Evolutionary conservation across 2,113 vertebrate species (phyloP).

Genomic region (Scomber scombrus): DNA sequence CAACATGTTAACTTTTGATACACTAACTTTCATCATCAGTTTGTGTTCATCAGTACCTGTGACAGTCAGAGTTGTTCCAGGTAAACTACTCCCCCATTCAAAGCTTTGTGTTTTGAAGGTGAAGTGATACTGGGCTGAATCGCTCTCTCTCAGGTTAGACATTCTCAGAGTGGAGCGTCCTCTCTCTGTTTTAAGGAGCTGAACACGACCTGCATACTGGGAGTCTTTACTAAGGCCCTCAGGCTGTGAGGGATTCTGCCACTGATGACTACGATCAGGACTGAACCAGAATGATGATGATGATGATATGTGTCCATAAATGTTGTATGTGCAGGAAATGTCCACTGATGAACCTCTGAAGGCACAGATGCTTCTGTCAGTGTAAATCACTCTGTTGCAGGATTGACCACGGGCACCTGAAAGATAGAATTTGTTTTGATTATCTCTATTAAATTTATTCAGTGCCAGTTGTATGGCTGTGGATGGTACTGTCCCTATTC

Average conservation of each 20-base stretch:
- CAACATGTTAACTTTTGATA: too few species aligned
- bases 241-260: not conserved
- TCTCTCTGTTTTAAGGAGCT: accelerated
- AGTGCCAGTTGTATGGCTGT: too few species aligned
- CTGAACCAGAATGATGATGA: constrained; percentile 11
- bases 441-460: too few species aligned
- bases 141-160: constrained; percentile 13
- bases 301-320: accelerated
- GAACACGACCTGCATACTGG: not conserved
- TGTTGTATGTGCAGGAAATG: constrained; percentile 3
- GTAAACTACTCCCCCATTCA: constrained; percentile 1
- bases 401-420: not conserved
- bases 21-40: not conserved
- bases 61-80: constrained; percentile 52
- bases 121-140: constrained; percentile 49
- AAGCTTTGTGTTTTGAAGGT: accelerated
- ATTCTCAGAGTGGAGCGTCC: constrained; percentile 48
- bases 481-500: too few species aligned
- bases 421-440: not conserved
- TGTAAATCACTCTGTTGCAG: not conserved
- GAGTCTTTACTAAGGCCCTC: not conserved
- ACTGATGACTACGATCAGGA: not conserved
- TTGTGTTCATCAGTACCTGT: not conserved
- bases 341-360: constrained; percentile 39
- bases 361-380: constrained; percentile 19